A percentile compares a stretch with the other conserved stretches of the same genome.
Conservation (phyloP, 2,113 vertebrate species). For the Gila orcuttii region DNA sequence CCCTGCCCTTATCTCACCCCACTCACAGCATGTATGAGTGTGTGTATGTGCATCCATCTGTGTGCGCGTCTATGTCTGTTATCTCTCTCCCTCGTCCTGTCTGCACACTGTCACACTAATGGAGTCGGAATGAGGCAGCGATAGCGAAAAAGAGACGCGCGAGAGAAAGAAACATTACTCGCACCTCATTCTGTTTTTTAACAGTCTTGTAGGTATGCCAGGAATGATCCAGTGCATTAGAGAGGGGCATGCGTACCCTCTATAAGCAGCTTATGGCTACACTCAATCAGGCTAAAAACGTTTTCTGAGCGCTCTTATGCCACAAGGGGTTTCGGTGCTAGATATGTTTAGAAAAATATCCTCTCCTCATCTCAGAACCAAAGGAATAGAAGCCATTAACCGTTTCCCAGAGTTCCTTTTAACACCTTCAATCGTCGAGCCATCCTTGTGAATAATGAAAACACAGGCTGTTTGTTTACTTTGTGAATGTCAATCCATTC, state of each 20-base stretch:
- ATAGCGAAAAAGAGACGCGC: slow-evolving; percentile 36
- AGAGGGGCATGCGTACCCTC: slow-evolving; percentile 70
- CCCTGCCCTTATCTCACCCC: slow-evolving; percentile 14
- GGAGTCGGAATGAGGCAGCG: slow-evolving; percentile 67
- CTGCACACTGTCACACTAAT: slow-evolving; percentile 82
- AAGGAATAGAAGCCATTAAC: not conserved
- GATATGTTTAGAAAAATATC: slow-evolving; percentile 27
- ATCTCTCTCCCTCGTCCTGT: slow-evolving; percentile 76
- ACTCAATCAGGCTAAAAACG: slow-evolving; percentile 53
- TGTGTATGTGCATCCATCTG: slow-evolving; percentile 28
- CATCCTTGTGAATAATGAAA: not conserved
- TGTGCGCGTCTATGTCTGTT: slow-evolving; percentile 53
- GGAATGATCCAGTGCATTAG: slow-evolving; percentile 77
- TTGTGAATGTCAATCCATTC: not conserved
- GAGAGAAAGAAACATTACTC: slow-evolving; percentile 67
- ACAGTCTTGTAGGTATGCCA: slow-evolving; percentile 69
- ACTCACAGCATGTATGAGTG: slow-evolving; percentile 31
- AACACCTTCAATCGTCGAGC: not conserved
- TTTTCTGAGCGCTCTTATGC: slow-evolving; percentile 38
- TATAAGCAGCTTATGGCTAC: slow-evolving; percentile 71
- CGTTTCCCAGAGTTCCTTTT: slow-evolving; percentile 5
- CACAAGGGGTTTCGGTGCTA: slow-evolving; percentile 16
- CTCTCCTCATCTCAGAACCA: not conserved
- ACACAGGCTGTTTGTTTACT: slow-evolving; percentile 10
- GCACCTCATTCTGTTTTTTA: slow-evolving; percentile 73